A percentile compares a stretch with the other conserved stretches of the same genome.
These are phyloP conservation scores for Lasaia peninsularis DNA, from an alignment of 1,140 invertebrate genomes.

Conservation along the genomic window DNA sequence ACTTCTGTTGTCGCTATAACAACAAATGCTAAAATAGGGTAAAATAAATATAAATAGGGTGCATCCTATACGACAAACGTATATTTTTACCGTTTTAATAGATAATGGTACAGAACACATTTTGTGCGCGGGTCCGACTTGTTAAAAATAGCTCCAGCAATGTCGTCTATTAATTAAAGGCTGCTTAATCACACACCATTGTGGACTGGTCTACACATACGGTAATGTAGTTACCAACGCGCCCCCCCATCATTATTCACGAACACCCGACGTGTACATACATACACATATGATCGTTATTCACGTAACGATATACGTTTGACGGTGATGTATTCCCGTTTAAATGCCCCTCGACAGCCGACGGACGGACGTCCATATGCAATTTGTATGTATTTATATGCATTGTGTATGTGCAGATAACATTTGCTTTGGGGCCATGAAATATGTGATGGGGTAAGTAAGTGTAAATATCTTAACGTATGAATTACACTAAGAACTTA, in stretches of 20 bases:
- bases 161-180: too few relatives aligned
- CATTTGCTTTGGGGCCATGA: conserved; percentile 16
- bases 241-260: not conserved
- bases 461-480: too few relatives aligned
- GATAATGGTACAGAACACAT: too few relatives aligned
- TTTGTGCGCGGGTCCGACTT: too few relatives aligned
- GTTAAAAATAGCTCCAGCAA: too few relatives aligned
- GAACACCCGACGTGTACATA: not conserved
- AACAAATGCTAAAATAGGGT: too few relatives aligned
- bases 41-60: too few relatives aligned
- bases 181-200: too few relatives aligned
- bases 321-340: conserved; percentile 27
- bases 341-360: conserved; percentile 23
- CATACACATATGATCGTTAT: conserved; percentile 1
- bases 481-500: too few relatives aligned
- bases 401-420: conserved; percentile 18
- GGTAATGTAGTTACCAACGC: not conserved
- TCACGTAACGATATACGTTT: not conserved
- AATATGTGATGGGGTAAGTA: not conserved
- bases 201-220: not conserved
- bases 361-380: conserved; percentile 19
- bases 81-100: too few relatives aligned
- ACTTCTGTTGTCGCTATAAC: too few relatives aligned
- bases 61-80: too few relatives aligned
- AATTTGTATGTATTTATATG: conserved; percentile 18